A percentile compares a stretch with the other conserved stretches of the same genome.
phyloP scores from a whole-genome alignment of 1,140 invertebrate genomes.

The Bombyx mandarina region DNA sequence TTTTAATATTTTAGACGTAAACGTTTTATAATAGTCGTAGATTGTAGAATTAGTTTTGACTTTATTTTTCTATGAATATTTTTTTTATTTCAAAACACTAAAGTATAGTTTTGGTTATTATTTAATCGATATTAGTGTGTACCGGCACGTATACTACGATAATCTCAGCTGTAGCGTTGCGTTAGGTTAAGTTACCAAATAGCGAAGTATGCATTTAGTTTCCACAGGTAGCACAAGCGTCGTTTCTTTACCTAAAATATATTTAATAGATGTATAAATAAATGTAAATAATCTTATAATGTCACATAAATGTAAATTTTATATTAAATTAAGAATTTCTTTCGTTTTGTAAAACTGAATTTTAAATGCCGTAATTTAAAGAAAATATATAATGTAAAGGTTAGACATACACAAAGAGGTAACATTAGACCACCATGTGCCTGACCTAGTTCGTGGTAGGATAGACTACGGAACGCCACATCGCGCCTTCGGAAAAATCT shows the following conservation, averaged over 20 bases:
- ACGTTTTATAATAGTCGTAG: constrained; percentile 38
- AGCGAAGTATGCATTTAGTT: constrained; percentile 56
- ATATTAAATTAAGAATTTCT: not conserved
- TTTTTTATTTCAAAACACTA: constrained; percentile 27
- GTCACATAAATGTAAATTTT: not conserved
- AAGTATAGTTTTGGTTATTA: constrained; percentile 24
- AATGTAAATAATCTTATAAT: not conserved
- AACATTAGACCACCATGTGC: constrained; percentile 50
- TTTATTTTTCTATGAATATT: constrained; percentile 40
- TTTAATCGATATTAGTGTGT: constrained; percentile 9
- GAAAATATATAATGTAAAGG: not conserved
- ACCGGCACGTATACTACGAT: constrained; percentile 24
- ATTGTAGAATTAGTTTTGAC: constrained; percentile 28
- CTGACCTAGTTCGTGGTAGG: constrained; percentile 34
- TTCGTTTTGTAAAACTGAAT: not conserved
- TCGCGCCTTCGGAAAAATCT: constrained; percentile 21
- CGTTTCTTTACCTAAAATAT: constrained; percentile 10
- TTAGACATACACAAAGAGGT: not conserved
- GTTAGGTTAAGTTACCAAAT: constrained; percentile 55
- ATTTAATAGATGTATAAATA: not conserved
- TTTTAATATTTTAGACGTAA: constrained; percentile 56
- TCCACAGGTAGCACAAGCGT: constrained; percentile 30
- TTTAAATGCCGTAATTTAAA: not conserved
- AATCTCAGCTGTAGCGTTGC: constrained; percentile 35
- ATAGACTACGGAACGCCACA: constrained; percentile 29